These are phyloP conservation scores for Perizoma affinitatum DNA, from an alignment of 2,888 invertebrate species.

Conservation along the genomic window DNA sequence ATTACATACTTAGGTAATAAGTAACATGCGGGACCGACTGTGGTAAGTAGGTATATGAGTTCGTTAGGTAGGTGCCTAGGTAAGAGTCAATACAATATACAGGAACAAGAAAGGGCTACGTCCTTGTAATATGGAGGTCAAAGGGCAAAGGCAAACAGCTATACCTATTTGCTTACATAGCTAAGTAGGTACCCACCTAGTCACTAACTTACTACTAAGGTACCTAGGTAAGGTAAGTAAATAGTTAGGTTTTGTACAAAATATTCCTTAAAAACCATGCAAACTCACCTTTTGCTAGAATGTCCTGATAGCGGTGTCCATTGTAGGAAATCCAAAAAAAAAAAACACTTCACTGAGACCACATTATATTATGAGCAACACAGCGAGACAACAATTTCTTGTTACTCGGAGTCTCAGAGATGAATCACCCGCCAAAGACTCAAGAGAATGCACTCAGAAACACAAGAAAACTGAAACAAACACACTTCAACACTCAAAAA, in stretches of 20 bases:
- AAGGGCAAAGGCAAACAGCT: too few species aligned
- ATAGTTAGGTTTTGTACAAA: too few species aligned
- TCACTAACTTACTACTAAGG: neutral
- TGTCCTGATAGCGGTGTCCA: constrained; percentile 41
- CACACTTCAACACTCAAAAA: constrained; percentile 55
- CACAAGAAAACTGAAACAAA: constrained; percentile 56
- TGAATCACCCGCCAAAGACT: constrained; percentile 65
- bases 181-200: neutral
- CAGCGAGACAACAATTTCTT: constrained; percentile 74
- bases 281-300: constrained; percentile 45
- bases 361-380: constrained; percentile 58
- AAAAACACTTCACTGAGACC: constrained; percentile 62
- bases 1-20: too few species aligned
- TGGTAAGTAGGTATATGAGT: too few species aligned
- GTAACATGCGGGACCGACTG: too few species aligned
- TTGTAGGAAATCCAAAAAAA: constrained; percentile 43
- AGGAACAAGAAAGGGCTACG: too few species aligned
- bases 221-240: too few species aligned
- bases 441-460: constrained; percentile 69
- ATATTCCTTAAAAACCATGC: neutral
- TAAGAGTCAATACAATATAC: too few species aligned
- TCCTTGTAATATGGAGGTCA: too few species aligned
- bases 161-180: neutral
- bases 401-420: constrained; percentile 58
- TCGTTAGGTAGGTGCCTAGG: too few species aligned